A percentile compares a stretch with the other conserved stretches of the same genome.
Evolutionary conservation across 2,888 invertebrate genomes (phyloP).

Genomic region (Drosophila antonietae): DNA sequence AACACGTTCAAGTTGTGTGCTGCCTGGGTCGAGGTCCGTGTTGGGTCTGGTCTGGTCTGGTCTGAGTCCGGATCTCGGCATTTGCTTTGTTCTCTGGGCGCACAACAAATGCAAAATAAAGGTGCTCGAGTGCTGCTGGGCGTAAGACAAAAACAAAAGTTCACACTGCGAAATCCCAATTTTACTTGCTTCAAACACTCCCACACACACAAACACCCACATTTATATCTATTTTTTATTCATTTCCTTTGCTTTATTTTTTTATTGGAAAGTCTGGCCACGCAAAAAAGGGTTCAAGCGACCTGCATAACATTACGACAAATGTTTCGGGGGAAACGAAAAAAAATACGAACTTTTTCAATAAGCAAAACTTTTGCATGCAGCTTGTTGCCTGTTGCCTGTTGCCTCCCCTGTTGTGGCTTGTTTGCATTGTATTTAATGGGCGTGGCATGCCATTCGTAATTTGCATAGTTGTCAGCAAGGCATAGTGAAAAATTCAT

Average conservation of each 20-base stretch:
- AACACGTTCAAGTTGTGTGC: conserved; percentile 66
- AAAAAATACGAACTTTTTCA: conserved; percentile 67
- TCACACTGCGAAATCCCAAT: conserved; percentile 53
- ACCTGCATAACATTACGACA: conserved; percentile 79
- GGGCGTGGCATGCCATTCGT: conserved; percentile 8
- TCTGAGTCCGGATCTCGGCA: conserved; percentile 29
- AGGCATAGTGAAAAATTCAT: conserved; percentile 69
- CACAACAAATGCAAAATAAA: conserved; percentile 76
- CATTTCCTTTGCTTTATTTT: conserved; percentile 5
- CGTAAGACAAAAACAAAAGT: conserved; percentile 61
- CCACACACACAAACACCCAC: background rate
- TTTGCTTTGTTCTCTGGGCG: conserved; percentile 63
- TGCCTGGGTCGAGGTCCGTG: conserved; percentile 6
- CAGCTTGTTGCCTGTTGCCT: conserved; percentile 38
- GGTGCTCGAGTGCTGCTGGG: conserved; percentile 59
- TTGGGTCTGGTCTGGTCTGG: background rate
- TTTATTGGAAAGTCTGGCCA: conserved; percentile 25
- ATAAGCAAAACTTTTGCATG: conserved; percentile 73
- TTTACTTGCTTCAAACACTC: background rate
- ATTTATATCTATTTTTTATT: conserved; percentile 13
- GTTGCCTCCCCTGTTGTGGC: background rate
- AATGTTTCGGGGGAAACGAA: conserved; percentile 48
- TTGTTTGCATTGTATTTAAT: conserved; percentile 23
- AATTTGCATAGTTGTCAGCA: conserved; percentile 72
- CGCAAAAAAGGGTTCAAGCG: conserved; percentile 68